Base-by-base conservation (phyloP, 2,797 vertebrate species). In the Threskiornis aethiopicus region DNA sequence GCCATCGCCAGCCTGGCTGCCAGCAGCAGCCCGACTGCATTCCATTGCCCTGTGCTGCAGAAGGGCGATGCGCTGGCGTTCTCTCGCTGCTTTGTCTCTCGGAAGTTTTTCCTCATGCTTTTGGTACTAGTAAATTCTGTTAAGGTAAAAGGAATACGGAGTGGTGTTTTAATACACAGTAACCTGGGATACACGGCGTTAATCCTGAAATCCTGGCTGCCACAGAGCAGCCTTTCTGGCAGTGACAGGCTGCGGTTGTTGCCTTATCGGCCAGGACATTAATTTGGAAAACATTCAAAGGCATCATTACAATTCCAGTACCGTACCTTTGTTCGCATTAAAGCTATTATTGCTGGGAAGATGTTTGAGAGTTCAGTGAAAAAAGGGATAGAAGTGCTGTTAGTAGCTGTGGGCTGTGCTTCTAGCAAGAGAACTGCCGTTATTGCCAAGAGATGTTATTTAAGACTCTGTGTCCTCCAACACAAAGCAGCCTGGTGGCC, bases 401-500 rank as follows among this genome's bases (percentile, higher is more conserved):
- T 41, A 70, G 87, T 47, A 85, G 71, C 61, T 41, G 54, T 5
- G 28, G 41, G 29, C 55, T 35, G 11, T 11, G 35, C 76, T 78
- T 13, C 3, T 5, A 67, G 41, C 35, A 39, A 33, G 18, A 67
- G 21, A 69, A 22, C 24, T 28, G 42, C 9, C 8, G 0, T 28
- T n/a, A 19, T 5, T 54, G 41, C 71, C 37, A 11, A 4, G 31
- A 26, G 24, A 55, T 0, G 0, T 9, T 15, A 6, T n/a, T 57
- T 37, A n/a, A 21, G 49, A 12, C 26, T 10, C 7, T 2, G 0
- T 25, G n/a, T 47, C 41, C 20, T 75, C 70, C 42, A n/a, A 22
- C 61, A 5, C 5, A 2, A 21, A 42, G 79, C 39, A 69, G 77
- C 46, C 44, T 59, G 73, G 54, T 58, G 55, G 73, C 90, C 62